Evolutionary conservation across 2,113 vertebrate genomes (phyloP).

Genomic region (Eulemur macaco): DNA sequence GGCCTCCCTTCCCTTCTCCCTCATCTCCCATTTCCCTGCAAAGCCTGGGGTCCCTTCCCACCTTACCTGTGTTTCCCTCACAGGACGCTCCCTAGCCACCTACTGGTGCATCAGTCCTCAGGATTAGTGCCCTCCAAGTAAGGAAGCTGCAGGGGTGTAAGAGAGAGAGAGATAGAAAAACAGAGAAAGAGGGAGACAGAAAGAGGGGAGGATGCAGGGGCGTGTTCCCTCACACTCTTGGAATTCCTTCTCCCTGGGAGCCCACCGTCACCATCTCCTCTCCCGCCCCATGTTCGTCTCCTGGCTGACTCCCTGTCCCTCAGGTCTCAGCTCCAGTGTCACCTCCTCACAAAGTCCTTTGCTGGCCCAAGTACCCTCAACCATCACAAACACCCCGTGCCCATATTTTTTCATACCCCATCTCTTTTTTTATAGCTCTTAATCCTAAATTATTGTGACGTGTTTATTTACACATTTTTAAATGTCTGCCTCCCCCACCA

Average conservation of each 20-base stretch:
- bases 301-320: background rate
- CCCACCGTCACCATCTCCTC: background rate
- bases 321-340: background rate
- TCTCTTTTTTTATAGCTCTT: background rate
- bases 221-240: background rate
- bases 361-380: background rate
- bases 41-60: background rate
- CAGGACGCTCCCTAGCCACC: background rate
- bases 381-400: background rate
- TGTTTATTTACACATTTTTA: background rate
- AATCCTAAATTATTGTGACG: no score
- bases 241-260: background rate
- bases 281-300: background rate
- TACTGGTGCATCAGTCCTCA: background rate
- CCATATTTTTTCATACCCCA: background rate
- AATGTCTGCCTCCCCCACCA: background rate
- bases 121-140: no score
- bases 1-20: background rate
- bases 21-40: background rate
- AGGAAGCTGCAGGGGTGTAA: background rate
- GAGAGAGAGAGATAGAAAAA: background rate
- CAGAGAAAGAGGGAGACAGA: no score
- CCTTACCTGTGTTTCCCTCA: background rate
- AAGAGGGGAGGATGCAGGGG: no score
- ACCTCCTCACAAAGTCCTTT: background rate